A percentile compares a stretch with the other conserved stretches of the same genome.
These are phyloP conservation scores for Tipula confusa DNA, from an alignment of 2,888 invertebrate species.

Conservation along the genomic window DNA sequence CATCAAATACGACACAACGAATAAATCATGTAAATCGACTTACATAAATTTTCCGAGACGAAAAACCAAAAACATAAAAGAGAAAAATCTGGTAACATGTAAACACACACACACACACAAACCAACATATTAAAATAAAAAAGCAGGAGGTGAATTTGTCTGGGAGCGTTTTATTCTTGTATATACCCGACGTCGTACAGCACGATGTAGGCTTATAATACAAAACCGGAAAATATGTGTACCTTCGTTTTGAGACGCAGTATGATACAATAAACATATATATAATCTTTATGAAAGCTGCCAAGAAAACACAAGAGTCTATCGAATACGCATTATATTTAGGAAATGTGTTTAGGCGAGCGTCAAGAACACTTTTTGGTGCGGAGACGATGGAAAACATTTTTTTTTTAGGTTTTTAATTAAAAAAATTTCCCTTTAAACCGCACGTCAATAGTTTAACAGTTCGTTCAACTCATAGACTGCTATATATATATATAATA, in stretches of 20 bases:
- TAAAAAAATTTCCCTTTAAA: too few relatives aligned
- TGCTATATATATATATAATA: neutral
- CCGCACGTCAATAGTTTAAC: too few relatives aligned
- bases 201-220: neutral
- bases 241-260: neutral
- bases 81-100: neutral
- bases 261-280: too few relatives aligned
- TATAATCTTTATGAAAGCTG: neutral
- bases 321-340: neutral
- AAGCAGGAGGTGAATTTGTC: neutral
- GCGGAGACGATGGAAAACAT: neutral
- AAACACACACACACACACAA: neutral
- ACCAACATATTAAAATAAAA: neutral
- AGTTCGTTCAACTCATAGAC: neutral
- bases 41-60: neutral
- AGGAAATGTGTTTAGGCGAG: neutral
- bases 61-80: neutral
- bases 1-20: neutral
- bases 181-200: too few relatives aligned
- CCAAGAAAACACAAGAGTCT: neutral
- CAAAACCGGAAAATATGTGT: neutral
- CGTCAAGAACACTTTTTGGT: neutral
- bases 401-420: neutral
- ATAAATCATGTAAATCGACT: neutral
- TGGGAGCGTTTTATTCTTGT: neutral